These are phyloP conservation scores for Popillia japonica DNA, from an alignment of 1,140 invertebrate species.

Conservation along the genomic window DNA sequence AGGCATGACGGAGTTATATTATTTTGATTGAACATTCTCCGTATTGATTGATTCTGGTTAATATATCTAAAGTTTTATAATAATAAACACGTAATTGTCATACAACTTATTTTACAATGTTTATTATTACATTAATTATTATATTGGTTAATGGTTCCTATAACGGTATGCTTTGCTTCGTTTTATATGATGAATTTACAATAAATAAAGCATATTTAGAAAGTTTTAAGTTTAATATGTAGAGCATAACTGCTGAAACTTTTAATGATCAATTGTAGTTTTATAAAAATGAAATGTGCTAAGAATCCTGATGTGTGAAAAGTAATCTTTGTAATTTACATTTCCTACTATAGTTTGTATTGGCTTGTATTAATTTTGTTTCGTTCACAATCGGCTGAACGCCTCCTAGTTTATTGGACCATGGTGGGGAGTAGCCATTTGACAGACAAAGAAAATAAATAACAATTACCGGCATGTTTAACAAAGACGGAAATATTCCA, in stretches of 20 bases:
- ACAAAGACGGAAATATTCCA: constrained; percentile 38
- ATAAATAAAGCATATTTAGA: background rate
- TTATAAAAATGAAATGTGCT: background rate
- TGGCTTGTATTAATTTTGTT: background rate
- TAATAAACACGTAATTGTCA: too few species aligned
- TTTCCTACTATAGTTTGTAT: too few species aligned
- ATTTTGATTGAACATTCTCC: too few species aligned
- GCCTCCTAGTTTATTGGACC: background rate
- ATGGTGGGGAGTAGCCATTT: constrained; percentile 10
- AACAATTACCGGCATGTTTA: constrained; percentile 27
- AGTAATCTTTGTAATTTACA: background rate
- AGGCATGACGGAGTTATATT: too few species aligned
- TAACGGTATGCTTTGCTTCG: too few species aligned
- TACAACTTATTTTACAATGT: too few species aligned
- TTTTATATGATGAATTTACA: background rate
- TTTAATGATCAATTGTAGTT: background rate
- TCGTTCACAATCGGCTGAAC: background rate
- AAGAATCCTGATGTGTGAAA: background rate
- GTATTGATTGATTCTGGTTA: too few species aligned
- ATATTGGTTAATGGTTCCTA: too few species aligned
- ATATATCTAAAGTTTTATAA: too few species aligned
- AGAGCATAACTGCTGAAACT: background rate
- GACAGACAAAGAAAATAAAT: constrained; percentile 35
- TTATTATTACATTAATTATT: background rate
- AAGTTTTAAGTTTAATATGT: background rate